Evolutionary conservation across 2,888 invertebrate species (phyloP), one percentile per base, ranked within the genome.

Genomic region (Rugalucina vietnamica): DNA sequence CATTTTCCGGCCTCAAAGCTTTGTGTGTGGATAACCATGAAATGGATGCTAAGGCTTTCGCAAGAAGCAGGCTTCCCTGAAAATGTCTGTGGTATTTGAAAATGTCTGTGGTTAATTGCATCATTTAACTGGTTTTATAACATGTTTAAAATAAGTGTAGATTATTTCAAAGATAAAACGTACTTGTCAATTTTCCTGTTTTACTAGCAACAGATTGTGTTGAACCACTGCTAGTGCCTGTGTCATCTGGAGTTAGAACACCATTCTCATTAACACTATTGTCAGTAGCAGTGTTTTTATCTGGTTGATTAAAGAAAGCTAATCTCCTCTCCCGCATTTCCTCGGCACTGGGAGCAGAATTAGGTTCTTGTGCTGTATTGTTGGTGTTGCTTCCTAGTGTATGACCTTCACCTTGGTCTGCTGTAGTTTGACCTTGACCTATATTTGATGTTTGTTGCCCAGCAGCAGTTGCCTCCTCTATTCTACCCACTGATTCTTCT

Each of bases 301-400:
- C 77, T 34, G 87, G 36, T 81, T 82, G 88, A 69, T 83, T 85
- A 49, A 93, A 83, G 82, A 88, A 92, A 32, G 91, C 92, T 29
- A 92, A 82, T 72, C 93, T 88, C 80, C 90, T 92, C 83, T 87
- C 81, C 70, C 93, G 84, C 18, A 93, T 75, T 79, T 93, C 92
- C 65, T 93, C 91, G 21, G 60, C 54, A 29, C 43, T 69, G 5
- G 57, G 71, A 12, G 8, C 27, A 43, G 24, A 27, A 57, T 24
- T 24, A 24, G 54, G 75, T 34, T 74, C 54, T 18, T 71, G 32
- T 36, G 18, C 29, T 50, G 65, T 65, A 34, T 76, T 14, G 1
- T 50, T 49, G 43, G n/a, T 21, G 4, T 65, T 39, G 36, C 72
- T 72, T 27, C 76, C 50, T 65, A 77, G 73, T 24, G 72, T 34